These are phyloP conservation scores for Solen grandis DNA, from an alignment of 1,140 invertebrate genomes.

Conservation along the genomic window DNA sequence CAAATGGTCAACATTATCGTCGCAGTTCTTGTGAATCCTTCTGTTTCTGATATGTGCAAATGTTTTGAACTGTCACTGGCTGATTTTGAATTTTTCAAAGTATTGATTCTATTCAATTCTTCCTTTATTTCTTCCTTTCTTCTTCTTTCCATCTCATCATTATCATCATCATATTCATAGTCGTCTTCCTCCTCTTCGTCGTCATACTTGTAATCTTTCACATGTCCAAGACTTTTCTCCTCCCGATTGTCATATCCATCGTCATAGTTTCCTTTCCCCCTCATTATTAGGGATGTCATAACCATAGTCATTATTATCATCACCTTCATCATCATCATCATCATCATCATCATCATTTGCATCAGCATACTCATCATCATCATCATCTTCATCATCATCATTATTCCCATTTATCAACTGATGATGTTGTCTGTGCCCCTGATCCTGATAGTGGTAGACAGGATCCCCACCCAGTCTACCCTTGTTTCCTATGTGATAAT, in stretches of 20 bases:
- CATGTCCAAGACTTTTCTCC: conserved; percentile 34
- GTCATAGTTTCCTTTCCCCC: too few species aligned
- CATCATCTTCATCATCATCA: conserved; percentile 25
- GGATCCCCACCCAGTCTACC: neutral
- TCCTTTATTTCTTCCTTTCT: conserved; percentile 33
- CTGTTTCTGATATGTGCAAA: conserved; percentile 16
- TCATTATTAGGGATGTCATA: too few species aligned
- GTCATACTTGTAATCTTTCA: conserved; percentile 52
- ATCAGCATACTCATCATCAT: conserved; percentile 6
- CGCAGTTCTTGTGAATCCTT: conserved; percentile 6
- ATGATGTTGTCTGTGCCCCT: too few species aligned
- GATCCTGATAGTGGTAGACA: too few species aligned
- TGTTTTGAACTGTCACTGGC: too few species aligned
- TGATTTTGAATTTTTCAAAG: too few species aligned
- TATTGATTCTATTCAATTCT: too few species aligned
- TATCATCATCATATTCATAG: conserved; percentile 51
- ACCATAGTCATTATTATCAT: conserved; percentile 45
- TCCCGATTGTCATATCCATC: conserved; percentile 50
- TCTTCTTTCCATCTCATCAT: conserved; percentile 43
- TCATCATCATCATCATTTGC: conserved; percentile 44
- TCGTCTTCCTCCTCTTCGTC: conserved; percentile 46
- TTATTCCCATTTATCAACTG: conserved; percentile 25
- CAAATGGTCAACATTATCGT: conserved; percentile 27
- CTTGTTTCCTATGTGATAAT: neutral
- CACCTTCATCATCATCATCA: conserved; percentile 57